A percentile compares a stretch with the other conserved stretches of the same genome.
These are phyloP conservation scores for Anabacerthia variegaticeps DNA, from an alignment of 2,797 vertebrate species.

Conservation along the genomic window DNA sequence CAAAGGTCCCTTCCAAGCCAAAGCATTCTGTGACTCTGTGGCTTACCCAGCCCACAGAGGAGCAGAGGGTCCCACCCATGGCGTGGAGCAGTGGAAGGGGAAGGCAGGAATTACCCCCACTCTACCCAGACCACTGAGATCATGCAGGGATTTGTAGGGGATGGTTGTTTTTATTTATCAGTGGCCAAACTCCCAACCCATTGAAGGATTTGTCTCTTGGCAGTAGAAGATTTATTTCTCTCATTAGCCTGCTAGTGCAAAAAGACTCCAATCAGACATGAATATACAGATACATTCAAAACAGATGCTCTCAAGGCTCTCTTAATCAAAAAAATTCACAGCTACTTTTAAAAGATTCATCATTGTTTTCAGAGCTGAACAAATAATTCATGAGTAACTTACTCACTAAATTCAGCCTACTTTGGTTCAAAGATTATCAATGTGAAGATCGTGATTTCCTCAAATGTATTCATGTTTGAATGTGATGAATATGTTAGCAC, in stretches of 20 bases:
- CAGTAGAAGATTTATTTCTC: neutral
- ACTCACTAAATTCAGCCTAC: slow-evolving; percentile 32
- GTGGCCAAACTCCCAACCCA: neutral
- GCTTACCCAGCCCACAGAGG: neutral
- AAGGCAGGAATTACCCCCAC: neutral
- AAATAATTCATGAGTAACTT: slow-evolving; percentile 52
- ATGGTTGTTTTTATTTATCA: neutral
- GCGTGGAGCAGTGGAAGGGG: neutral
- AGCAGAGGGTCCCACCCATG: too few relatives aligned
- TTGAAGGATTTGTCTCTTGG: neutral
- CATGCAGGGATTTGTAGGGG: neutral
- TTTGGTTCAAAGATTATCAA: slow-evolving; percentile 39
- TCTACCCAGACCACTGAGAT: neutral
- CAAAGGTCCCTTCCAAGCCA: neutral
- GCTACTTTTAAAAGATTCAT: slow-evolving; percentile 32
- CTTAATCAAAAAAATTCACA: slow-evolving; percentile 9
- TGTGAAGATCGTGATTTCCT: slow-evolving; percentile 33
- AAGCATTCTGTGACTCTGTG: neutral
- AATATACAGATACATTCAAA: neutral
- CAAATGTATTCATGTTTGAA: slow-evolving; percentile 20
- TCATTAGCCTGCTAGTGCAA: neutral
- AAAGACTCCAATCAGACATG: neutral
- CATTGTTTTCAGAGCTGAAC: slow-evolving; percentile 52
- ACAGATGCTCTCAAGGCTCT: neutral
- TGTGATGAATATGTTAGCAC: slow-evolving; percentile 34